phyloP scores from a whole-genome alignment of 1,140 invertebrate species.

The Penaeus vannamei region DNA sequence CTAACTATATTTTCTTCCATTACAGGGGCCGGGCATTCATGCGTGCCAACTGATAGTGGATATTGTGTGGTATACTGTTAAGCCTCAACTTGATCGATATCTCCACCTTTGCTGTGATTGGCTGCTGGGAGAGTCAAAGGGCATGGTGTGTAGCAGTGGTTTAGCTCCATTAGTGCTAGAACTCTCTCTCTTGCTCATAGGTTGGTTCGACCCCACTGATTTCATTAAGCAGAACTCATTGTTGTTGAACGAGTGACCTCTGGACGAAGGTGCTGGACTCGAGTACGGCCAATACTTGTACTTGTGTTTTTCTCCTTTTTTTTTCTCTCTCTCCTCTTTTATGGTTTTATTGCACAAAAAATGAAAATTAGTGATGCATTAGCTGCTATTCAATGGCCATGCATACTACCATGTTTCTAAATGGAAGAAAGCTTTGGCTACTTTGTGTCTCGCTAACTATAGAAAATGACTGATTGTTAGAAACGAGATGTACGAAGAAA shows the following conservation, averaged over 20 bases:
- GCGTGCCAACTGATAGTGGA: constrained; percentile 56
- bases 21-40: constrained; percentile 50
- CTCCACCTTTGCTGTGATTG: constrained; percentile 57
- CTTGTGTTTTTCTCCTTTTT: constrained; percentile 26
- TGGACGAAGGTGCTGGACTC: constrained; percentile 47
- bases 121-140: constrained; percentile 55
- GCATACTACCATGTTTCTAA: constrained; percentile 32
- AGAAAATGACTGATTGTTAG: too few relatives aligned
- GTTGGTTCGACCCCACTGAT: not conserved
- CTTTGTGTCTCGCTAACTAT: too few relatives aligned
- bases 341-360: constrained; percentile 48
- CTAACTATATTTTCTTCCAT: not conserved
- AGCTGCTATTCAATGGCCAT: constrained; percentile 52
- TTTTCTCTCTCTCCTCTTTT: too few relatives aligned
- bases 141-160: constrained; percentile 48
- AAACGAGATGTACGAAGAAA: too few relatives aligned
- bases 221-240: constrained; percentile 35
- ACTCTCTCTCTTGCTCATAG: constrained; percentile 19
- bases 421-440: constrained; percentile 37
- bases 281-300: constrained; percentile 32
- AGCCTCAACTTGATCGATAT: constrained; percentile 47
- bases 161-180: constrained; percentile 54
- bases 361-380: constrained; percentile 48
- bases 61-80: constrained; percentile 43
- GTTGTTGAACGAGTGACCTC: constrained; percentile 33